Conservation (phyloP, 2,888 invertebrate genomes). For the Drosophila niveifrons region DNA sequence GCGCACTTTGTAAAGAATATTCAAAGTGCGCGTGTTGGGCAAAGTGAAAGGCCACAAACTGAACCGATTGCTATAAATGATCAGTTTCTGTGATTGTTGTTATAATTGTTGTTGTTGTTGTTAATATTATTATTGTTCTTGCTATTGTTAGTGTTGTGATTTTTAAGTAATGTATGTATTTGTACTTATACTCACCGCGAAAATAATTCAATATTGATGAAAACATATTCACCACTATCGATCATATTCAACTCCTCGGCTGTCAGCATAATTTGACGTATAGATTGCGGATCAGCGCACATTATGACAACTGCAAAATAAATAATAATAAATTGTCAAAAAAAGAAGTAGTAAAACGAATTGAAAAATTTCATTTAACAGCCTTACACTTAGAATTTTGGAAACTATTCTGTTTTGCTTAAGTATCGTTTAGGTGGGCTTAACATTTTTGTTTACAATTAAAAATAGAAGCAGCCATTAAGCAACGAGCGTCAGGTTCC, state of each 20-base stretch:
- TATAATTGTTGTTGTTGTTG: slow-evolving; percentile 23
- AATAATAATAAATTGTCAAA: slow-evolving; percentile 70
- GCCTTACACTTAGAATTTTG: slow-evolving; percentile 5
- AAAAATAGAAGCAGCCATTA: slow-evolving; percentile 26
- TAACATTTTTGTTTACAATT: slow-evolving; percentile 26
- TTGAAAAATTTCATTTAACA: slow-evolving; percentile 29
- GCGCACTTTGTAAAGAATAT: slow-evolving; percentile 75
- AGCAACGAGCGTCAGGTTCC: slow-evolving; percentile 13
- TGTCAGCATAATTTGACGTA: slow-evolving; percentile 96
- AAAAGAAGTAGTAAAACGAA: slow-evolving; percentile 32
- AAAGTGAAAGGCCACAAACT: slow-evolving; percentile 75
- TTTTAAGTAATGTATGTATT: slow-evolving; percentile 53
- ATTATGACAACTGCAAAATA: slow-evolving; percentile 96
- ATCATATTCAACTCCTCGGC: slow-evolving; percentile 98
- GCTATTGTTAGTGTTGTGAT: slow-evolving; percentile 13
- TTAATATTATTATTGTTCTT: slow-evolving; percentile 6
- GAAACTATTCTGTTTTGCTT: slow-evolving; percentile 9
- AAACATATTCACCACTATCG: slow-evolving; percentile 98
- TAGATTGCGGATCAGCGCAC: slow-evolving; percentile 95
- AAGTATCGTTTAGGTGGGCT: slow-evolving; percentile 7
- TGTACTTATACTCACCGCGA: slow-evolving; percentile 91
- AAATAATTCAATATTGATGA: slow-evolving; percentile 98
- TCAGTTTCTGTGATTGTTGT: slow-evolving; percentile 50
- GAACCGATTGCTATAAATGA: slow-evolving; percentile 66
- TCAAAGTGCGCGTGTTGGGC: slow-evolving; percentile 68